Conservation (phyloP, 2,797 vertebrate species). For the Cuniculus paca region DNA sequence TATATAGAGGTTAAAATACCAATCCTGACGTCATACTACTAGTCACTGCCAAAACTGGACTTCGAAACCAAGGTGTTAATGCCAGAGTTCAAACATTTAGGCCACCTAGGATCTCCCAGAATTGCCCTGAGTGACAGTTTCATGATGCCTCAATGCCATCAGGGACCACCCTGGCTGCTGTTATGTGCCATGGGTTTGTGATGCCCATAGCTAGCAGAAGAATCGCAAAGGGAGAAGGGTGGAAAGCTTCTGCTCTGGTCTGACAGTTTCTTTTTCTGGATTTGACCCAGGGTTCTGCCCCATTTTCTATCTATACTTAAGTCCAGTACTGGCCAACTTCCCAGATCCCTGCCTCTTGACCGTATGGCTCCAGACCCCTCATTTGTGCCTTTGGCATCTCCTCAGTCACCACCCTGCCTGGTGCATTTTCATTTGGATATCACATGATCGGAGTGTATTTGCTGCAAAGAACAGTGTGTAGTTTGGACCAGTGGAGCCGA, state of each 20-base stretch:
- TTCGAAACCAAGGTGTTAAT: neutral
- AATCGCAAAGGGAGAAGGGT: neutral
- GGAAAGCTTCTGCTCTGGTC: neutral
- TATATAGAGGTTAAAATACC: neutral
- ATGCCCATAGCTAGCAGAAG: neutral
- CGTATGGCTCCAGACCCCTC: neutral
- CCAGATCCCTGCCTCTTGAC: neutral
- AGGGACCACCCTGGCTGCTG: neutral
- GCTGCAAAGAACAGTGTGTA: neutral
- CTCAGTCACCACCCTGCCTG: neutral
- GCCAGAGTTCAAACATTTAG: neutral
- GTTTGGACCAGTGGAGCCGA: conserved; percentile 25
- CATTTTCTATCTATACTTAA: neutral
- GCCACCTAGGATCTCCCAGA: neutral
- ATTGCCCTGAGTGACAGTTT: neutral
- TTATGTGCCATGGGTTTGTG: neutral
- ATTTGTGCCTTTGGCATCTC: neutral
- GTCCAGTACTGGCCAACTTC: neutral
- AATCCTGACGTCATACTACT: neutral
- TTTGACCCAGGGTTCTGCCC: neutral
- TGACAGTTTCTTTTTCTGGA: neutral
- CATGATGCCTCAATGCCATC: neutral
- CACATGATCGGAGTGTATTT: neutral
- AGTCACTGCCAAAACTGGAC: neutral
- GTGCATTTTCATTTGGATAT: neutral